Evolutionary conservation across 2,888 invertebrate species (phyloP).

Genomic region (Polydesmus complanatus): DNA sequence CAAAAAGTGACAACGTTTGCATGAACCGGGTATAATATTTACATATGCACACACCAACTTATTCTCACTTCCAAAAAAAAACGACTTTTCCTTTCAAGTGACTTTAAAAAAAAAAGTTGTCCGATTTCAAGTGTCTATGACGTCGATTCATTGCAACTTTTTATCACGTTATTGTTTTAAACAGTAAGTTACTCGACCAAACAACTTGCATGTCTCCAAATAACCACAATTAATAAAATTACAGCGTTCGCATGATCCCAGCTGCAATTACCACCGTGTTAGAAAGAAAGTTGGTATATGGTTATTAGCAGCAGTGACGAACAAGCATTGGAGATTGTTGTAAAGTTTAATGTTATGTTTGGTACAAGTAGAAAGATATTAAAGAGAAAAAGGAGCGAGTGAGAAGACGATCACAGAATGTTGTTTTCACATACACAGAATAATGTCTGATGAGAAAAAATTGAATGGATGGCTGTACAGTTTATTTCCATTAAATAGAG

Average conservation of each 20-base stretch:
- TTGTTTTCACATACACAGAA: not conserved
- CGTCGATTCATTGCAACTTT: too few species aligned
- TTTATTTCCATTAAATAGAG: conserved; percentile 6
- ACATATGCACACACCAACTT: too few species aligned
- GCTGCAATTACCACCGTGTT: not conserved
- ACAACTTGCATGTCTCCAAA: too few species aligned
- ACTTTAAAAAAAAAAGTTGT: too few species aligned
- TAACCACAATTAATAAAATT: too few species aligned
- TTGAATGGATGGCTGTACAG: not conserved
- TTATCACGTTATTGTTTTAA: too few species aligned
- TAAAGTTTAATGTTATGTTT: not conserved
- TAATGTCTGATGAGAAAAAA: not conserved
- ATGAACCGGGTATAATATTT: too few species aligned
- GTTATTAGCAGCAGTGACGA: not conserved
- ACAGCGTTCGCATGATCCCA: not conserved
- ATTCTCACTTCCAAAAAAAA: too few species aligned
- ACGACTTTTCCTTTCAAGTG: too few species aligned
- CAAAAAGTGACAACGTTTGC: too few species aligned
- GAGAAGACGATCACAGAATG: not conserved
- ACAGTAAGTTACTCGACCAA: too few species aligned
- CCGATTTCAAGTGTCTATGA: too few species aligned
- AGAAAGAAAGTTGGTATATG: not conserved
- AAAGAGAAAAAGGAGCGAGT: not conserved
- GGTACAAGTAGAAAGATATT: not conserved
- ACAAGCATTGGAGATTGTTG: not conserved